Evolutionary conservation across 2,797 vertebrate species (phyloP).

Genomic region (Synaphobranchus kaupii): DNA sequence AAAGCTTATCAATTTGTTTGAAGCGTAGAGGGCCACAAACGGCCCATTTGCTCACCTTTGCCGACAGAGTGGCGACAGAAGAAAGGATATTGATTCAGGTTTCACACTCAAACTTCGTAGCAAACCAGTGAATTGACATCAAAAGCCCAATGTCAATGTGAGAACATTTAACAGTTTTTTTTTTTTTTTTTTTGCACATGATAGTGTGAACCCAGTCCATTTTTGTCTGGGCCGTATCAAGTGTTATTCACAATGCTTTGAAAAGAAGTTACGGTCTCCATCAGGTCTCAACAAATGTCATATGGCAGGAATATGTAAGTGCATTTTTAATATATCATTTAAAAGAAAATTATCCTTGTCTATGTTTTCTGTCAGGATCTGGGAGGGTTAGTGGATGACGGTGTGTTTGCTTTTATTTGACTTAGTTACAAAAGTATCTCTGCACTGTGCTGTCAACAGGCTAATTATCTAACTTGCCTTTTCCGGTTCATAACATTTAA

Average conservation of each 20-base stretch:
- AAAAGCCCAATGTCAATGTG: background rate
- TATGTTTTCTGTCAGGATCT: background rate
- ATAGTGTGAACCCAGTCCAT: background rate
- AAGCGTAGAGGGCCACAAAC: background rate
- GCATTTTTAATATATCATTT: too few relatives aligned
- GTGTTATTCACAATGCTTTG: background rate
- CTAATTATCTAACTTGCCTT: background rate
- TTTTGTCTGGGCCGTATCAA: background rate
- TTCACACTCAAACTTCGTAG: background rate
- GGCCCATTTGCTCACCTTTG: background rate
- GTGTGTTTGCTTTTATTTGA: background rate
- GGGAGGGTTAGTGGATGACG: background rate
- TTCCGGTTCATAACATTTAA: background rate
- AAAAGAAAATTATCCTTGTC: too few relatives aligned
- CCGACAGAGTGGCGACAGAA: background rate
- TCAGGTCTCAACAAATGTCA: too few relatives aligned
- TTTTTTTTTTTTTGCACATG: background rate
- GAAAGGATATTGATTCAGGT: background rate
- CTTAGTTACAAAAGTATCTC: background rate
- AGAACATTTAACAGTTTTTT: too few relatives aligned
- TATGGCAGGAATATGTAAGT: too few relatives aligned
- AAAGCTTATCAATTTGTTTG: background rate
- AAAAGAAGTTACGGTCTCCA: too few relatives aligned
- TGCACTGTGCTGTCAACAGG: background rate
- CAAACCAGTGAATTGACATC: background rate